phyloP scores from a whole-genome alignment of 2,797 vertebrate species.

The Esox masquinongy region DNA sequence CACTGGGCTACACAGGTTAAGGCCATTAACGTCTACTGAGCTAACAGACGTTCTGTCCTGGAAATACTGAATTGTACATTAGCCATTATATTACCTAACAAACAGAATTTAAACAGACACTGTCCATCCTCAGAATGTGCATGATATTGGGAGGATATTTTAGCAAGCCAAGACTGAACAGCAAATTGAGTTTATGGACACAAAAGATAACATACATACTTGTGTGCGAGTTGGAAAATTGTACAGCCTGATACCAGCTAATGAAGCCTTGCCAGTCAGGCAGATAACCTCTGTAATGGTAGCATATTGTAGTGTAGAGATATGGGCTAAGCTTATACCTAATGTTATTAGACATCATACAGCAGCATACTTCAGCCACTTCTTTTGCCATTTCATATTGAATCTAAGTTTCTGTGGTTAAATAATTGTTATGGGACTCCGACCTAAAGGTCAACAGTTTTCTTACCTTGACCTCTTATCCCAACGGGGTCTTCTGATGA shows the following conservation, averaged over 20 bases:
- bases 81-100: neutral
- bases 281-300: neutral
- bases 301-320: neutral
- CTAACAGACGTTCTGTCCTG: neutral
- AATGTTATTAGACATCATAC: neutral
- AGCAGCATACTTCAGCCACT: no score
- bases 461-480: conserved; percentile 88
- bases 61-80: neutral
- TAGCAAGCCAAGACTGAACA: conserved; percentile 35
- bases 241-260: no score
- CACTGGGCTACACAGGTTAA: neutral
- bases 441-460: neutral
- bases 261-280: neutral
- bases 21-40: neutral
- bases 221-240: neutral
- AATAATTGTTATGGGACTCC: neutral
- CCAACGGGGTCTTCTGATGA: conserved; percentile 85
- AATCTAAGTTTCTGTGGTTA: neutral
- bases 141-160: conserved; percentile 21
- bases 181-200: conserved; percentile 24
- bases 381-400: neutral
- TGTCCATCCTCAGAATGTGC: neutral
- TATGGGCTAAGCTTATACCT: neutral
- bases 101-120: neutral
- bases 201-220: neutral